Percentiles rank a stretch among this genome's conserved stretches.
Conservation (phyloP, 1,140 invertebrate species). For the Apis mellifera region DNA sequence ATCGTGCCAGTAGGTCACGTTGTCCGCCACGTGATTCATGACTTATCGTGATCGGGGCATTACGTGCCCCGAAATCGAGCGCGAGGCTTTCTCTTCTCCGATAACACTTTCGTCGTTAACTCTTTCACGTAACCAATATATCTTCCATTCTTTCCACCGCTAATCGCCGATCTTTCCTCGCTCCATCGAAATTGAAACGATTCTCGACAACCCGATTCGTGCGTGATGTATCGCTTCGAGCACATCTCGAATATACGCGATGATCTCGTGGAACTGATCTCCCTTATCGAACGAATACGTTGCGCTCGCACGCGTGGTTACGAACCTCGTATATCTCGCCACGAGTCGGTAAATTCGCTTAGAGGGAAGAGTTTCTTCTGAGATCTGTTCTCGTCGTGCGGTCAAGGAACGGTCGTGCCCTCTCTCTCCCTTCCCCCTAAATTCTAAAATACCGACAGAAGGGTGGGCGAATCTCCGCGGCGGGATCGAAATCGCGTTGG, state of each 20-base stretch:
- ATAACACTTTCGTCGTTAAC: not conserved
- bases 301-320: conserved; percentile 26
- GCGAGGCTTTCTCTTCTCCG: conserved; percentile 8
- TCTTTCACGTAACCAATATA: too few relatives aligned
- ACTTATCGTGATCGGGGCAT: conserved; percentile 46
- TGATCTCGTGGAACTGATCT: too few relatives aligned
- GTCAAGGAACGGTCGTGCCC: conserved; percentile 18
- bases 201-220: too few relatives aligned
- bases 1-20: conserved; percentile 34
- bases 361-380: conserved; percentile 17
- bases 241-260: too few relatives aligned
- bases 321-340: conserved; percentile 2
- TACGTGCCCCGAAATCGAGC: conserved; percentile 39
- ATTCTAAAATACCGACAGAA: not conserved
- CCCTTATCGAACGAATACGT: too few relatives aligned
- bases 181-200: too few relatives aligned
- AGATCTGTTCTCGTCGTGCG: conserved; percentile 41
- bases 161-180: not conserved
- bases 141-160: not conserved
- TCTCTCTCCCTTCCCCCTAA: not conserved
- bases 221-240: too few relatives aligned
- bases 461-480: conserved; percentile 7
- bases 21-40: conserved; percentile 54
- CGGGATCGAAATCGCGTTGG: conserved; percentile 42
- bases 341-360: conserved; percentile 23